Evolutionary conservation across 2,888 invertebrate genomes (phyloP), one percentile per base, ranked within the genome.

Genomic region (Ramazzottius varieornatus): DNA sequence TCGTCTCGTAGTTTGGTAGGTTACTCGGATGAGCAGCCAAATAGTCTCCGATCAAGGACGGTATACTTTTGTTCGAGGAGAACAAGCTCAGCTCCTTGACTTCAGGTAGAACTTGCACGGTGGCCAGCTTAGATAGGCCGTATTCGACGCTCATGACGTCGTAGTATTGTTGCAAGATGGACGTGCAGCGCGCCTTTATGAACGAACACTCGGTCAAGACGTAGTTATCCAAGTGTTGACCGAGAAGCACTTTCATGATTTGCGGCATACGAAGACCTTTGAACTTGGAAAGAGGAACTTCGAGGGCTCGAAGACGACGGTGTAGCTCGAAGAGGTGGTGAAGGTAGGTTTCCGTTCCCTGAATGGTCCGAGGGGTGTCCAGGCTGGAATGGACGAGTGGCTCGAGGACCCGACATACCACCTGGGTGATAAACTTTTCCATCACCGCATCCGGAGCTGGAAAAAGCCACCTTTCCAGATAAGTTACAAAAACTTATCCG

Each of bases 361-460:
- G 20, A 8, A 24, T 32, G n/a, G 29, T 63, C 13, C 32, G 20
- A 20, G n/a, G 24, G 64, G n/a, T 20, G 16, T 16, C 32, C 66
- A 32, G 33, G 16, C n/a, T 2, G 24, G 46, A 16, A 24, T 33
- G 20, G 32, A 65, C 4, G 63, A 67, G 66, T 67, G 75, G 78
- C 73, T 79, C 76, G 65, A 81, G 80, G 75, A 90, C 88, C 4
- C 89, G 79, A 71, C 90, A 88, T 76, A 91, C 98, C 68, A 98
- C 86, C 75, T 93, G 93, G 29, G 94, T 80, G 63, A 98, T 88
- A 76, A 94, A 91, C 79, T 96, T 96, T 67, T 89, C 87, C 89
- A 96, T 92, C 8, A 98, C 93, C 79, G 90, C 88, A 70, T 93
- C 89, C 0, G 93, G 91, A 76, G 90, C 91, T 2, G 85, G 85